phyloP scores from a whole-genome alignment of 2,113 vertebrate species.

The Laticauda colubrina region DNA sequence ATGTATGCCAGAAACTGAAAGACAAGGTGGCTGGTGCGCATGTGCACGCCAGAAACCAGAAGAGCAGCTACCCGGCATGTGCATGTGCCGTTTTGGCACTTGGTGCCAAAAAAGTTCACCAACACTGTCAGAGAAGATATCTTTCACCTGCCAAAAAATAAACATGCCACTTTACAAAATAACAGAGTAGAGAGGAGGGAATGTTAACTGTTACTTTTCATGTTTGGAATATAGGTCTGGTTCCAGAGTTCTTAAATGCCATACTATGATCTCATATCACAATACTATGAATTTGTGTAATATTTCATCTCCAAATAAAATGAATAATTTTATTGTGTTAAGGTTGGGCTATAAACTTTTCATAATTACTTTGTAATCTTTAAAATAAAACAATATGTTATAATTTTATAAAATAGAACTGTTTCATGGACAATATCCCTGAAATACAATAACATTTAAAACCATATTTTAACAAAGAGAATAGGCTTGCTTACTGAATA shows the following conservation, averaged over 20 bases:
- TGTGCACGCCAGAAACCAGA: too few relatives aligned
- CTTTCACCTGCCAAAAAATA: neutral
- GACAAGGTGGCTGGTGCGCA: too few relatives aligned
- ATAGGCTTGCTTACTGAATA: neutral
- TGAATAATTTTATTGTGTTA: neutral
- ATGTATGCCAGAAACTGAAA: too few relatives aligned
- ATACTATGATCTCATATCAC: neutral
- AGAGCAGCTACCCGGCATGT: too few relatives aligned
- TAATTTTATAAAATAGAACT: neutral
- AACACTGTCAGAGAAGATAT: neutral
- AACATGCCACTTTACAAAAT: constrained; percentile 10
- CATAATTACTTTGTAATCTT: neutral
- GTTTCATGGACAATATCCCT: neutral
- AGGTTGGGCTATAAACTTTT: neutral
- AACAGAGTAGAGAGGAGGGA: neutral
- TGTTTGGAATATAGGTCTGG: neutral
- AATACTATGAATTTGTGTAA: neutral
- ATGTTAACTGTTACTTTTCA: constrained; percentile 9
- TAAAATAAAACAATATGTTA: neutral
- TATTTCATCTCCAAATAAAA: neutral
- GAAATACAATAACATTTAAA: neutral
- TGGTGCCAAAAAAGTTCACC: too few relatives aligned
- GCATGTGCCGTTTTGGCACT: too few relatives aligned
- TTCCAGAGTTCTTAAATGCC: neutral
- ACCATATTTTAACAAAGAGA: neutral